Evolutionary conservation across 2,113 vertebrate genomes (phyloP), one percentile per base, ranked within the genome.

Genomic region (Cyanistes caeruleus): DNA sequence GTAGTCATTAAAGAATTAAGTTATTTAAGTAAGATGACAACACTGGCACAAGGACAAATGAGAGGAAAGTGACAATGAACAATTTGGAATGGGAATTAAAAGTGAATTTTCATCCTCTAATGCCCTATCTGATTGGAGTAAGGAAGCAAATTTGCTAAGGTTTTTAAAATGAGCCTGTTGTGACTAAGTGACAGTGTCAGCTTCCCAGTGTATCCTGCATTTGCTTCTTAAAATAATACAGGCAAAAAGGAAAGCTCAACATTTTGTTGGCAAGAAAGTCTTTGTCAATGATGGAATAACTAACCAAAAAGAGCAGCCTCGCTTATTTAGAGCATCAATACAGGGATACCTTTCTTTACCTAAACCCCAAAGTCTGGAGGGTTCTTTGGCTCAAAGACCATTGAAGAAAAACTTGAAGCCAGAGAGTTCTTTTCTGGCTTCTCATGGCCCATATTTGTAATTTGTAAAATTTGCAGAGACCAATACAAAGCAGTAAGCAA

Each of bases 1-100:
- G 56, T 75, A 93, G 41, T 94, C 70, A 92, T 68, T 95, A 87
- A 75, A 72, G 43, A 91, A 90, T 70, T 88, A 88, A 60, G 44
- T 43, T 85, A 25, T 65, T 65, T 84, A 67, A 93, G 24, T 78
- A 56, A 77, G 67, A 44, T 81, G 49, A 58, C 33, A 44, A 67
- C 20, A 41, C 30, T 91, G 53, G 17, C 33, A 82, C 20, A 51
- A 90, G 65, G 31, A 72, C n/a, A 67, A 87, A 74, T 62, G 59
- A 69, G 28, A 81, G 19, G 46, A 73, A 94, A 48, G 18, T 67
- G 58, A 27, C 22, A 60, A 35, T 37, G n/a, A 79, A 31, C 53
- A 85, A 56, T 75, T 87, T 83, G 46, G 46, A 76, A 31, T 39
- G 37, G 25, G 12, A 77, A 90, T 90, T 92, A 53, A 81, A 88